These are phyloP conservation scores for Schizothorax lantsangensis DNA, from an alignment of 2,797 vertebrate species.

Conservation along the genomic window DNA sequence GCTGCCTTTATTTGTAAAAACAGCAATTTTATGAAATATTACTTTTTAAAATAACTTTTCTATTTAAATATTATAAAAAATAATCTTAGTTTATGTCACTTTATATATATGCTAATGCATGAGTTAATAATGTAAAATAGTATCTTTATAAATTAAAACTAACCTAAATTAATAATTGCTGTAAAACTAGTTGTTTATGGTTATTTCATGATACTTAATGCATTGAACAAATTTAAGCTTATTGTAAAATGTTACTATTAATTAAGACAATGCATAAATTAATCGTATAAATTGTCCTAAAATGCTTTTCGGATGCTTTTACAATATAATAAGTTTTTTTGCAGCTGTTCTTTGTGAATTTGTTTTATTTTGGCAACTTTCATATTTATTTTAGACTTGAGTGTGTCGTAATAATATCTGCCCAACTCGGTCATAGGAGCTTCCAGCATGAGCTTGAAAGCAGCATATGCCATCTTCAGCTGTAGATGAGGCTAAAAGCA, in stretches of 20 bases:
- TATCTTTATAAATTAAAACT: neutral
- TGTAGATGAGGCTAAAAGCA: slow-evolving; percentile 58
- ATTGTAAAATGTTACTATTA: neutral
- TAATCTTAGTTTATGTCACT: neutral
- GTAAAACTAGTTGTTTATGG: neutral
- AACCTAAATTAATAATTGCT: slow-evolving; percentile 1
- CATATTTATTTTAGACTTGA: neutral
- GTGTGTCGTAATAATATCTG: slow-evolving; percentile 12
- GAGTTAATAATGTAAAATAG: neutral
- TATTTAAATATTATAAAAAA: neutral
- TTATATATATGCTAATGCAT: neutral
- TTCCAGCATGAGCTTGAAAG: neutral
- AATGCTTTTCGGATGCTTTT: too few relatives aligned
- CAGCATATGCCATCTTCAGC: slow-evolving; percentile 38
- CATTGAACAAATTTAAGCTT: neutral
- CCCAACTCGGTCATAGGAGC: neutral
- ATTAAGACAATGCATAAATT: neutral
- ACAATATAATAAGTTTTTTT: too few relatives aligned
- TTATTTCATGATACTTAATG: neutral
- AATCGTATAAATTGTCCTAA: neutral
- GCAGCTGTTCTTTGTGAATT: neutral
- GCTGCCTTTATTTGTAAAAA: neutral
- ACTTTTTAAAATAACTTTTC: neutral
- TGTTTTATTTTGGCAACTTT: neutral
- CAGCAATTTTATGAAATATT: neutral